Evolutionary conservation across 2,797 vertebrate genomes (phyloP).

Genomic region (Rhinophrynus dorsalis): DNA sequence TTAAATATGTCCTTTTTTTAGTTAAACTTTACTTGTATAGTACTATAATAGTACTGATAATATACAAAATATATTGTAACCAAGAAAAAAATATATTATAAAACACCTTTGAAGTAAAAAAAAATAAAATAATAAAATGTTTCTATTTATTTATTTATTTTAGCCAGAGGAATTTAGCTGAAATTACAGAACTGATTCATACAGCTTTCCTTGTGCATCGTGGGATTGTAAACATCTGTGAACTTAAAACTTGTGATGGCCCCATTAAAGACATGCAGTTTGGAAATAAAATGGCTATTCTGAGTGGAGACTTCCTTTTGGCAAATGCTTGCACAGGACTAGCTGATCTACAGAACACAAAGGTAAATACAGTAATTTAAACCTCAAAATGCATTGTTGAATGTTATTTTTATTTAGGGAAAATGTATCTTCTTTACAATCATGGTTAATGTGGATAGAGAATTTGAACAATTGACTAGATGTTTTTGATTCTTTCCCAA

Average conservation of each 20-base stretch:
- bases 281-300: conserved; percentile 96
- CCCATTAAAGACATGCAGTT: conserved; percentile 95
- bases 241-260: conserved; percentile 85
- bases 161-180: conserved; percentile 93
- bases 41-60: too few relatives aligned
- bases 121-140: too few relatives aligned
- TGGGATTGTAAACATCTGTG: conserved; percentile 89
- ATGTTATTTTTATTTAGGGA: too few relatives aligned
- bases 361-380: too few relatives aligned
- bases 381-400: too few relatives aligned
- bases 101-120: too few relatives aligned
- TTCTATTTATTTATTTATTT: conserved; percentile 53
- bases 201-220: conserved; percentile 96
- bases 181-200: conserved; percentile 96
- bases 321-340: conserved; percentile 92
- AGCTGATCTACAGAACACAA: conserved; percentile 90
- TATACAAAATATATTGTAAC: too few relatives aligned
- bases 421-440: too few relatives aligned
- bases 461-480: not conserved
- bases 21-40: too few relatives aligned
- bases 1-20: too few relatives aligned
- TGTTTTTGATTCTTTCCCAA: not conserved
- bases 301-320: conserved; percentile 95
- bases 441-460: too few relatives aligned
- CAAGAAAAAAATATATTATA: too few relatives aligned